Conservation (phyloP, 2,797 vertebrate genomes). For the Acipenser ruthenus region DNA sequence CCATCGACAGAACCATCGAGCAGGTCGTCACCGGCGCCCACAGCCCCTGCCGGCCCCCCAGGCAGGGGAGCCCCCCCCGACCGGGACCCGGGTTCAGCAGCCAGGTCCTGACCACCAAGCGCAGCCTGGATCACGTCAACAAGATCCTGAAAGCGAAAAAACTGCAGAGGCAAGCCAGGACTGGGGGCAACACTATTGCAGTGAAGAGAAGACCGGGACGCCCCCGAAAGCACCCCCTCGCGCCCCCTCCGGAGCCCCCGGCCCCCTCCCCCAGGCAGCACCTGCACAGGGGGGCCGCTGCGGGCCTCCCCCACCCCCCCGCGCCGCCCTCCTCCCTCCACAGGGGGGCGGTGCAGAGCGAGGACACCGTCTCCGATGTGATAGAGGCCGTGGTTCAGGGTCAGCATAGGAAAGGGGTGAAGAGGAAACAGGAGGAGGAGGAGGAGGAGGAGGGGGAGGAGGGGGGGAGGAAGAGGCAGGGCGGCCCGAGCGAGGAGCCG, state of each 20-base stretch:
- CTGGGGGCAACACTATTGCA: slow-evolving; percentile 76
- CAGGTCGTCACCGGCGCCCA: slow-evolving; percentile 29
- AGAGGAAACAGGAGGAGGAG: slow-evolving; percentile 53
- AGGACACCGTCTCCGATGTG: slow-evolving; percentile 70
- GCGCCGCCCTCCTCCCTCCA: not conserved
- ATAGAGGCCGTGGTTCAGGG: slow-evolving; percentile 86
- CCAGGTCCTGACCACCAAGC: slow-evolving; percentile 72
- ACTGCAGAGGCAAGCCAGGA: slow-evolving; percentile 88
- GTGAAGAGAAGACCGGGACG: slow-evolving; percentile 83
- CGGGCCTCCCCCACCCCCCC: slow-evolving; percentile 28
- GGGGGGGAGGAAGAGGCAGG: slow-evolving; percentile 59
- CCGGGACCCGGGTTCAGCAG: slow-evolving; percentile 9
- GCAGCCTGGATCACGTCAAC: slow-evolving; percentile 94
- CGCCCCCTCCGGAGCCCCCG: not conserved
- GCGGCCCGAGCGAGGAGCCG: slow-evolving; percentile 26
- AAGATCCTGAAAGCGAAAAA: slow-evolving; percentile 97
- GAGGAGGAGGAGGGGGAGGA: slow-evolving; percentile 39
- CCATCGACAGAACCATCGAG: slow-evolving; percentile 38
- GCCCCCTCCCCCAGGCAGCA: not conserved
- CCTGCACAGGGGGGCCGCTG: slow-evolving; percentile 11
- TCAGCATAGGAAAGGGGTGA: slow-evolving; percentile 68
- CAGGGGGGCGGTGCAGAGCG: not conserved
- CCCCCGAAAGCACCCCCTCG: slow-evolving; percentile 71
- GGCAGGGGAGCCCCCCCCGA: slow-evolving; percentile 41
- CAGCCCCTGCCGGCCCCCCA: slow-evolving; percentile 46